A percentile compares a stretch with the other conserved stretches of the same genome.
Conservation (phyloP, 2,797 vertebrate species). For the Meda fulgida region DNA sequence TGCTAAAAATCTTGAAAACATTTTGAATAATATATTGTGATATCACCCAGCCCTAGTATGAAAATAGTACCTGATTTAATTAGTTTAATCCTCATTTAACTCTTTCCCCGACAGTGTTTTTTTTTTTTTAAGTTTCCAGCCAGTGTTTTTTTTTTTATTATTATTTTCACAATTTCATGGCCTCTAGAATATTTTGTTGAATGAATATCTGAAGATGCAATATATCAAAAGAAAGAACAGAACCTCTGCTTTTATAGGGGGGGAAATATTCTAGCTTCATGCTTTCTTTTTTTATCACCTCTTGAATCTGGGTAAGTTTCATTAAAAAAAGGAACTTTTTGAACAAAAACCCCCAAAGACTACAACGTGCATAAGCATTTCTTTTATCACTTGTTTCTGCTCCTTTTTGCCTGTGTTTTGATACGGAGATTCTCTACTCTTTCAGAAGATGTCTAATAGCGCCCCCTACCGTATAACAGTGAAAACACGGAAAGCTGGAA, state of each 20-base stretch:
- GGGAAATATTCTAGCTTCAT: too few species aligned
- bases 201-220: neutral
- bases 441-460: neutral
- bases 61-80: neutral
- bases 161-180: neutral
- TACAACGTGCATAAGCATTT: too few species aligned
- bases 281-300: too few species aligned
- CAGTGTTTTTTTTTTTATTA: too few species aligned
- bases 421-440: neutral
- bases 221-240: neutral
- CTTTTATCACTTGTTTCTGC: neutral
- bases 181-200: neutral
- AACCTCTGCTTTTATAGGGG: too few species aligned
- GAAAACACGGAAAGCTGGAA: neutral
- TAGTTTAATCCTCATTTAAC: neutral
- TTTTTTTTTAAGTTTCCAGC: too few species aligned
- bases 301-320: too few species aligned
- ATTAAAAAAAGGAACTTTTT: too few species aligned
- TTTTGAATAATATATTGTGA: neutral
- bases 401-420: neutral
- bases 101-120: too few species aligned
- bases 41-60: neutral
- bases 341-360: too few species aligned
- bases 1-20: neutral
- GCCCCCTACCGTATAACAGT: neutral